phyloP scores from a whole-genome alignment of 2,797 vertebrate species.

The Tokudaia tokunoshimensis region DNA sequence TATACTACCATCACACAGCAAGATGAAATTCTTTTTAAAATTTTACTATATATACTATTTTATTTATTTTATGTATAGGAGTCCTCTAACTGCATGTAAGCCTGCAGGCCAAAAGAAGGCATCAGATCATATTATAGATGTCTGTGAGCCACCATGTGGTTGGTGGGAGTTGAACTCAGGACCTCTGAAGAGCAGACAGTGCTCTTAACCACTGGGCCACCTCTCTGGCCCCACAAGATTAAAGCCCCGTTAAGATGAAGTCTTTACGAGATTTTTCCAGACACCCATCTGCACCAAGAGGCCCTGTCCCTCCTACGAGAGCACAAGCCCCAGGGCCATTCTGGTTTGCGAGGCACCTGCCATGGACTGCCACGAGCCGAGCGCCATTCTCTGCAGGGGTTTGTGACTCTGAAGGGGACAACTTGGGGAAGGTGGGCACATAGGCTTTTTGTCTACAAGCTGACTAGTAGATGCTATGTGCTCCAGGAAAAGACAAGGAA shows the following conservation, averaged over 20 bases:
- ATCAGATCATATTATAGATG: not conserved
- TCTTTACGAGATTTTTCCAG: not conserved
- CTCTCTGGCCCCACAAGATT: not conserved
- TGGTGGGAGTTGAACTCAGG: not conserved
- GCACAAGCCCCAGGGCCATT: not conserved
- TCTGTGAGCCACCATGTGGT: not conserved
- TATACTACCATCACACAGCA: not conserved
- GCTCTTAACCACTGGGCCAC: not conserved
- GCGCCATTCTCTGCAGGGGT: not conserved
- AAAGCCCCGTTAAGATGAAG: no score
- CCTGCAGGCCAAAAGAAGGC: not conserved
- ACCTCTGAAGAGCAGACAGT: not conserved
- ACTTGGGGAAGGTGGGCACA: not conserved
- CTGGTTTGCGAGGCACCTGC: no score
- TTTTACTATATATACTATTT: not conserved
- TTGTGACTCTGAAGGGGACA: not conserved
- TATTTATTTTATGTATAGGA: not conserved
- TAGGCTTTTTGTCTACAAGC: not conserved
- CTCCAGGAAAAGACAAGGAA: not conserved
- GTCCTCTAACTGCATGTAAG: not conserved
- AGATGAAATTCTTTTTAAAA: not conserved
- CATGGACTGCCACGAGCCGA: not conserved
- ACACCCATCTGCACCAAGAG: not conserved
- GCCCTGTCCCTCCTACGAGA: not conserved
- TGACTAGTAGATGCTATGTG: not conserved